Conservation (phyloP, 2,113 vertebrate species). For the Atrichornis clamosus region DNA sequence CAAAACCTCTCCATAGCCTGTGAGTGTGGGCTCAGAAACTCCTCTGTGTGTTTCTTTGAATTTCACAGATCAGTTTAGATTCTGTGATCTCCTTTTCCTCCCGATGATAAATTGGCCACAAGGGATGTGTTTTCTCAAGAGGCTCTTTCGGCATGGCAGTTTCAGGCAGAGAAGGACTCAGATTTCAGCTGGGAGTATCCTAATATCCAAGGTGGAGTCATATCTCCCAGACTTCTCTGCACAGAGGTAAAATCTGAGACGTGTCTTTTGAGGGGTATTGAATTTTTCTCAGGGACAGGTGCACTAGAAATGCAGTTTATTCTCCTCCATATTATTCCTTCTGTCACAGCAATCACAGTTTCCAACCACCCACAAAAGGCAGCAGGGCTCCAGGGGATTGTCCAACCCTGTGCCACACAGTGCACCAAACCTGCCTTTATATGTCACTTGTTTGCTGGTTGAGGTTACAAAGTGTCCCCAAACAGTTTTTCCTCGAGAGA, state of each 20-base stretch:
- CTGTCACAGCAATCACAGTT: neutral
- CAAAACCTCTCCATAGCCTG: neutral
- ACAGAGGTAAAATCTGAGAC: neutral
- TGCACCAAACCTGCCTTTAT: neutral
- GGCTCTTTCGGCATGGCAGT: rapidly evolving
- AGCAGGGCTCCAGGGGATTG: neutral
- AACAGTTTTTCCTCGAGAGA: neutral
- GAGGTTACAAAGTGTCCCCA: neutral
- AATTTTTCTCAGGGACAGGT: neutral
- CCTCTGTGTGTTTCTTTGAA: neutral
- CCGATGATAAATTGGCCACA: neutral
- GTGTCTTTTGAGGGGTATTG: neutral
- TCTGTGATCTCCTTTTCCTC: neutral
- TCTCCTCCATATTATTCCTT: neutral
- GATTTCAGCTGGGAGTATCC: neutral
- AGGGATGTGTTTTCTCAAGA: neutral
- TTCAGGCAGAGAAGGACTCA: neutral
- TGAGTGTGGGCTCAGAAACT: neutral
- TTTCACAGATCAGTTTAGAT: neutral
- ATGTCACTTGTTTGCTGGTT: rapidly evolving
- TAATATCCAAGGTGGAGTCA: rapidly evolving
- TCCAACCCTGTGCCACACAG: neutral
- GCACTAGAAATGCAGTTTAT: neutral
- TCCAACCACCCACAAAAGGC: neutral
- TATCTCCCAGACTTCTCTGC: neutral